Evolutionary conservation across 2,888 invertebrate species (phyloP).

Genomic region (Lithophane socia): DNA sequence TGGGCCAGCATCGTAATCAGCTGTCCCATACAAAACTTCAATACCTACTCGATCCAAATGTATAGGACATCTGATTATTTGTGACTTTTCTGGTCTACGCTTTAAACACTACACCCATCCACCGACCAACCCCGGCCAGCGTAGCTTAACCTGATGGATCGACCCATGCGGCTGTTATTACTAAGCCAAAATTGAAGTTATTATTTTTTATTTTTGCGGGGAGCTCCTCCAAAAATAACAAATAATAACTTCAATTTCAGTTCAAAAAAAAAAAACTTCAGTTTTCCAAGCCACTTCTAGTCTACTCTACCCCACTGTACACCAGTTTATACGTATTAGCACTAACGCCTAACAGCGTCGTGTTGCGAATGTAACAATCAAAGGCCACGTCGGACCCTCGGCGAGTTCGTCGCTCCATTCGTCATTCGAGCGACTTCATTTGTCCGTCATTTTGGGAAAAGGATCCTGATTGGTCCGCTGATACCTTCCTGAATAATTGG

Average conservation of each 20-base stretch:
- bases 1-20: too few species aligned
- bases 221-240: too few species aligned
- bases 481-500: conserved; percentile 24
- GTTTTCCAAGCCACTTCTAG: conserved; percentile 46
- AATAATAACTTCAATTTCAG: not conserved
- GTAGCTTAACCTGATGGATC: too few species aligned
- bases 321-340: conserved; percentile 62
- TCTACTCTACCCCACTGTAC: conserved; percentile 3
- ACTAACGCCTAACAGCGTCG: conserved; percentile 61
- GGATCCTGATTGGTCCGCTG: conserved; percentile 21
- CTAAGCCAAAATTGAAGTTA: too few species aligned
- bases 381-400: conserved; percentile 70
- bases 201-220: too few species aligned
- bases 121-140: too few species aligned
- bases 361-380: conserved; percentile 74
- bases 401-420: conserved; percentile 75
- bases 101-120: too few species aligned
- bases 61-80: too few species aligned
- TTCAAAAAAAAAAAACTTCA: not conserved
- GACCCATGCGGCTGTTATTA: too few species aligned
- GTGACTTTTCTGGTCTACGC: too few species aligned
- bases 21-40: too few species aligned
- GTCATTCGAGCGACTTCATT: conserved; percentile 71
- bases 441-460: conserved; percentile 43
- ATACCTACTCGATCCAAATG: too few species aligned